A percentile compares a stretch with the other conserved stretches of the same genome.
Conservation (phyloP, 2,113 vertebrate species). For the Centropus bengalensis region DNA sequence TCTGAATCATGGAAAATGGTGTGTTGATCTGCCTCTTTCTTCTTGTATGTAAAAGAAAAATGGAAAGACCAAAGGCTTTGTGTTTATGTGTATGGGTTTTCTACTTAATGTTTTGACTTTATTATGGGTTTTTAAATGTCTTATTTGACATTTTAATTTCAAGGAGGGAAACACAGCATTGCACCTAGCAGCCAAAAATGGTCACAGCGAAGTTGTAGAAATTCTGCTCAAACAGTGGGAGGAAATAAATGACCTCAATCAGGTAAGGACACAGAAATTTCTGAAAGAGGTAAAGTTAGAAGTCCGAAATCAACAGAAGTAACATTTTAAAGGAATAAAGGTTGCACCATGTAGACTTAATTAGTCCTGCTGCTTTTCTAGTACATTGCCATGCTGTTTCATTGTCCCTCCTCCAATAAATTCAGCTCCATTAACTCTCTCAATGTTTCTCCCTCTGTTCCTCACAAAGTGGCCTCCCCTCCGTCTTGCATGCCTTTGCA, state of each 20-base stretch:
- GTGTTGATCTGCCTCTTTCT: not conserved
- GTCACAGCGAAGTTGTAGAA: constrained; percentile 76
- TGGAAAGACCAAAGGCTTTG: not conserved
- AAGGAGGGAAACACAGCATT: constrained; percentile 89
- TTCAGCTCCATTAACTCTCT: not conserved
- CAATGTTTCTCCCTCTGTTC: not conserved
- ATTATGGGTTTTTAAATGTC: not conserved
- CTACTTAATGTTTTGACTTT: not conserved
- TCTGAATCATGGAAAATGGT: not conserved
- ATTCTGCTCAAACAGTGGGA: constrained; percentile 82
- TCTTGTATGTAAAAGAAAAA: not conserved
- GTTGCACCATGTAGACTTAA: not conserved
- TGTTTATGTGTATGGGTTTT: not conserved
- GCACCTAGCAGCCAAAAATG: constrained; percentile 86
- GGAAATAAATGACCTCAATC: constrained; percentile 82
- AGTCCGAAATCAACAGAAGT: not conserved
- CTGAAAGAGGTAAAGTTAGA: not conserved
- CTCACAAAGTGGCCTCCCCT: not conserved
- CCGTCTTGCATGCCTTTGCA: accelerated
- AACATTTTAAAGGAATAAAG: not conserved
- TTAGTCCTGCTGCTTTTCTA: not conserved
- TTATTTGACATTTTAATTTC: constrained; percentile 2
- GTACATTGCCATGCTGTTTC: not conserved
- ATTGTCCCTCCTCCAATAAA: not conserved
- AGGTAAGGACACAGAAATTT: constrained; percentile 68